Percentiles rank a stretch among this genome's conserved stretches.
These are phyloP conservation scores for Alligator mississippiensis DNA, from an alignment of 2,113 vertebrate species.

Conservation along the genomic window DNA sequence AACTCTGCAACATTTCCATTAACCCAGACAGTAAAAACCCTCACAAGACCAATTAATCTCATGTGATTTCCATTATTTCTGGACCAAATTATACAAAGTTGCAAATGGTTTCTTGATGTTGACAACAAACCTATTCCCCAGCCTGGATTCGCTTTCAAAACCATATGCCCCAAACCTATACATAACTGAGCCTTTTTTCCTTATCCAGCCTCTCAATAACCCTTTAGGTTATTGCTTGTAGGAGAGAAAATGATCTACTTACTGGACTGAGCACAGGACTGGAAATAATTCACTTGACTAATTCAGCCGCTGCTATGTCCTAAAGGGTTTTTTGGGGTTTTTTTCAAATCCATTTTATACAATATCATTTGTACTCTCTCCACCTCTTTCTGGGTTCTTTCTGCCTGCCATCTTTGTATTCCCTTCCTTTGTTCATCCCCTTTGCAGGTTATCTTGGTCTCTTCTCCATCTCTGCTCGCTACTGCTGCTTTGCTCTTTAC, in stretches of 20 bases:
- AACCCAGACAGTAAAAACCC: not conserved
- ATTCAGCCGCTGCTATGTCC: conserved; percentile 46
- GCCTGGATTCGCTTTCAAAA: not conserved
- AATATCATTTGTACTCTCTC: conserved; percentile 7
- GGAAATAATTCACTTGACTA: conserved; percentile 58
- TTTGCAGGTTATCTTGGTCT: not conserved
- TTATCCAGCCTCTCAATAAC: not conserved
- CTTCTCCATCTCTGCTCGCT: not conserved
- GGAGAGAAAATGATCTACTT: conserved; percentile 10
- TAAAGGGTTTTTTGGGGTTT: not conserved
- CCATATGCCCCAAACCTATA: not conserved
- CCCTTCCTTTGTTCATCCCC: not conserved
- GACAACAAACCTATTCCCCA: not conserved
- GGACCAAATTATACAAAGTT: not conserved
- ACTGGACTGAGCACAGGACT: not conserved
- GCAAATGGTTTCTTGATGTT: not conserved
- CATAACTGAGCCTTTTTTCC: rapidly evolving
- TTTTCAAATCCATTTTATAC: conserved; percentile 41
- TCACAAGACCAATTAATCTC: not conserved
- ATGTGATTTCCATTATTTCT: not conserved
- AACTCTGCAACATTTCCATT: not conserved
- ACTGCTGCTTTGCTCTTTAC: not conserved
- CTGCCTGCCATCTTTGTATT: not conserved
- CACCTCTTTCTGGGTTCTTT: not conserved
- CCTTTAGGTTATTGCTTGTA: not conserved